Base-by-base conservation (phyloP, 2,888 invertebrate species). In the Nemapogon koenigi region DNA sequence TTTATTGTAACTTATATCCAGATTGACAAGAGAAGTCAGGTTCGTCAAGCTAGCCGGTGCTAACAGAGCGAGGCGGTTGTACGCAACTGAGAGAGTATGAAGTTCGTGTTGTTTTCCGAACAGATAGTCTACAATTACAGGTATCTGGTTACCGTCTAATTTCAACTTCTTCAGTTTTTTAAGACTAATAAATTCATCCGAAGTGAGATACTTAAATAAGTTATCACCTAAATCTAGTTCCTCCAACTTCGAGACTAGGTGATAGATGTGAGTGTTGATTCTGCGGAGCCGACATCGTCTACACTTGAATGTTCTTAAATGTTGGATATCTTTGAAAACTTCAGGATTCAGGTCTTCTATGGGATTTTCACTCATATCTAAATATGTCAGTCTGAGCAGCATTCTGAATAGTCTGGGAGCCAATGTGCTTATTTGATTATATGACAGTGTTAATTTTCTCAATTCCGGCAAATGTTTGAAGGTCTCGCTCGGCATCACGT, bases 171-270 rank as follows among this genome's bases (percentile, higher is more conserved):
- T 83, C 22, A 90, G 64, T 42, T 83, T 82, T 51, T 83, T 85
- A 33, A 90, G 75, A 55, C 86, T 87, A 48, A 81, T 79, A 57
- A 88, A 90, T 58, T 90, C 89, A 52, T 89, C 88, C 32, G 84
- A 78, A 46, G 85, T 84, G 37, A 90, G 67, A 62, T 87, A 90
- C 65, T 89, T 89, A 59, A 91, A 87, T 41, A 82, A 82, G 69
- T 91, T 91, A 57, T 88, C 83, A 28, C 90, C 89, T 50, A 91
- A 71, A 67, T 91, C 91, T 50, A 91, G 67, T 57, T 88, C 86
- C 49, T 83, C 83, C 44, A 91, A 76, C 55, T 85, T 84, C 43
- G 88, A 83, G 52, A 89, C 82, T 51, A 90, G 81, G 59, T 89
- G 87, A 69, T 90, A 91, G 51, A 91, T 83, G 59, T 89, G 88